A percentile compares a stretch with the other conserved stretches of the same genome.
Evolutionary conservation across 2,797 vertebrate genomes (phyloP).

Genomic region (Cephalopachus bancanus): DNA sequence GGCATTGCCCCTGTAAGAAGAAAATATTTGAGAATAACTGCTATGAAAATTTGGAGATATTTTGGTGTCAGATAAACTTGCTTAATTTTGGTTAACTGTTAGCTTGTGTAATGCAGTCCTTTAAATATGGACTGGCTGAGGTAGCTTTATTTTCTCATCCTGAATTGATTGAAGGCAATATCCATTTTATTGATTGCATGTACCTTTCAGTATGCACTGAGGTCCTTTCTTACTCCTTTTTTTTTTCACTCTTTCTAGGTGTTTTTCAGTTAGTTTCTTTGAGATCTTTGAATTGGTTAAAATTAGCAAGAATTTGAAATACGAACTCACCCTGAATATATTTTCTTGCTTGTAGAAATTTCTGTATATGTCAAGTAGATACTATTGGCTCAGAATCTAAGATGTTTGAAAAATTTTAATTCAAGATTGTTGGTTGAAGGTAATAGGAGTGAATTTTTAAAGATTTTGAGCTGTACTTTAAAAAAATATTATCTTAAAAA

Average conservation of each 20-base stretch:
- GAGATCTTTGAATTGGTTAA: slow-evolving; percentile 64
- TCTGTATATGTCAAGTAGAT: slow-evolving; percentile 34
- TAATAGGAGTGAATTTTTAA: slow-evolving; percentile 23
- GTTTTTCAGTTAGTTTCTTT: slow-evolving; percentile 64
- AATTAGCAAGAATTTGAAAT: slow-evolving; percentile 61
- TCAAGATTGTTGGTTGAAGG: slow-evolving; percentile 42
- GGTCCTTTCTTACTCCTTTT: slow-evolving; percentile 18
- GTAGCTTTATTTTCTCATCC: slow-evolving; percentile 49
- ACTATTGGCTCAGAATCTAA: slow-evolving; percentile 51
- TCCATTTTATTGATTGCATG: slow-evolving; percentile 27
- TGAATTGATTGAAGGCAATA: slow-evolving; percentile 25
- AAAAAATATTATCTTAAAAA: neutral
- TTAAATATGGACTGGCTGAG: neutral
- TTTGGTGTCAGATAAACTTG: slow-evolving; percentile 53
- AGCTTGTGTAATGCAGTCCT: neutral
- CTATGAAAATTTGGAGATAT: slow-evolving; percentile 38
- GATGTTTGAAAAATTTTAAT: slow-evolving; percentile 54
- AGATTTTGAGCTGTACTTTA: slow-evolving; percentile 38
- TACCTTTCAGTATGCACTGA: slow-evolving; percentile 21
- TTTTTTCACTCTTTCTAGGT: slow-evolving; percentile 43
- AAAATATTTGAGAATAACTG: slow-evolving; percentile 27
- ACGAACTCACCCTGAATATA: slow-evolving; percentile 41
- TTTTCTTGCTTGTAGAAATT: slow-evolving; percentile 50
- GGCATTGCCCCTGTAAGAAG: slow-evolving; percentile 27
- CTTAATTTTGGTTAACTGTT: slow-evolving; percentile 34